Evolutionary conservation across 2,113 vertebrate genomes (phyloP), one percentile per base, ranked within the genome.

Genomic region (Phodopus roborovskii): DNA sequence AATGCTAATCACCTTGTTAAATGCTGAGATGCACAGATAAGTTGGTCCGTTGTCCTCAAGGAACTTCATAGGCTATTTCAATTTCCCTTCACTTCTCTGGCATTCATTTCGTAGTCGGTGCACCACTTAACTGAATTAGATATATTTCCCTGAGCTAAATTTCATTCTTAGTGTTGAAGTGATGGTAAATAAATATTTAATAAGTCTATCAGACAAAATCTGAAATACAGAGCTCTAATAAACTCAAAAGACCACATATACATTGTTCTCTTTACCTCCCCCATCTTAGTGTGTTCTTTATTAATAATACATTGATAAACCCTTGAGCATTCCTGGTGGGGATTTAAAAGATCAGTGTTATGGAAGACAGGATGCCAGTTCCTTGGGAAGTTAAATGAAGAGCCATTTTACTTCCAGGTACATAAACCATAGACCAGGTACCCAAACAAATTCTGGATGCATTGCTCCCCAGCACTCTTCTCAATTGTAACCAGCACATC

Each of bases 181-280:
- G 94, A 94, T 96, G 56, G 60, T 97, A 95, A 96, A 90, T 96
- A 96, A 96, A 96, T 98, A 97, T 96, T 98, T 97, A 97, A 97
- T 97, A 96, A 95, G 88, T 93, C 75, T 48, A 96, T 93, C 92
- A 92, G 90, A 88, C 96, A 96, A 94, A 96, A 95, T 82, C 93
- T 86, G 90, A 94, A 82, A 95, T 87, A 95, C 89, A 95, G 86
- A 97, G 81, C 81, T 97, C 90, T 97, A 97, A 98, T 96, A 97
- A 95, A 96, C 94, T 95, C 91, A 70, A 64, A 97, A 97, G 79
- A 33, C 81, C 71, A 92, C 71, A 96, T 64, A 88, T 75, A 68
- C 66, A 70, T 92, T 90, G 96, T 94, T 90, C 96, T 95, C 90
- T 96, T 84, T 94, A 94, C 83, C 90, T 94, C 91, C 78, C 95